Percentiles rank a stretch among this genome's conserved stretches.
Conservation (phyloP, 2,888 invertebrate genomes). For the Nysson spinosus region DNA sequence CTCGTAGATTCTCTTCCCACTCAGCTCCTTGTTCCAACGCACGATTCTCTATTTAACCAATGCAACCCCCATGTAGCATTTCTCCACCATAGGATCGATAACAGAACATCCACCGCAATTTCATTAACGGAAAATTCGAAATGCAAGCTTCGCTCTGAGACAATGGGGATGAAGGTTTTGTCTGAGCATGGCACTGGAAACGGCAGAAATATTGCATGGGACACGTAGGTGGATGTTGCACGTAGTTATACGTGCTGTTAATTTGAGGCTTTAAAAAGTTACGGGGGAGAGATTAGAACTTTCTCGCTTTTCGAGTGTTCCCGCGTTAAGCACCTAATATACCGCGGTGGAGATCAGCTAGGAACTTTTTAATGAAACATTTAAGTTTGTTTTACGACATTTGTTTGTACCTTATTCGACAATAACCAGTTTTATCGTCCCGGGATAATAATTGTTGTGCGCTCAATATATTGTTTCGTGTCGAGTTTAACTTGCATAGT, state of each 20-base stretch:
- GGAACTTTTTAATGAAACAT: too few species aligned
- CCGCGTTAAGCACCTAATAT: too few species aligned
- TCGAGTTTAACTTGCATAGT: too few species aligned
- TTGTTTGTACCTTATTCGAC: too few species aligned
- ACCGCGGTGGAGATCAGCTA: too few species aligned
- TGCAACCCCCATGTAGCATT: background rate
- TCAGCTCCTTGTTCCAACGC: background rate
- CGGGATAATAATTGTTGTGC: too few species aligned
- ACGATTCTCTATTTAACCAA: background rate
- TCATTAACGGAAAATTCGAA: conserved; percentile 46
- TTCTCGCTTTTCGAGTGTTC: background rate
- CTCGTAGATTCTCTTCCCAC: background rate
- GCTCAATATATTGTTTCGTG: too few species aligned
- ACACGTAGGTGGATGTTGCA: background rate
- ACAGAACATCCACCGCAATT: conserved; percentile 36
- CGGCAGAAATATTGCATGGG: background rate
- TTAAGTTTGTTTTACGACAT: too few species aligned
- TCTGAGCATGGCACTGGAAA: background rate
- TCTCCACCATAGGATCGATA: conserved; percentile 31
- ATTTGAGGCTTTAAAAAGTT: conserved; percentile 29
- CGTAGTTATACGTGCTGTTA: conserved; percentile 10
- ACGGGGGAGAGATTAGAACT: conserved; percentile 21
- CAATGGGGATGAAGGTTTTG: background rate
- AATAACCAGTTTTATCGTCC: too few species aligned
- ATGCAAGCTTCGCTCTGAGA: conserved; percentile 19